These are phyloP conservation scores for Phyllostomus hastatus DNA, from an alignment of 2,113 vertebrate genomes.

Conservation along the genomic window DNA sequence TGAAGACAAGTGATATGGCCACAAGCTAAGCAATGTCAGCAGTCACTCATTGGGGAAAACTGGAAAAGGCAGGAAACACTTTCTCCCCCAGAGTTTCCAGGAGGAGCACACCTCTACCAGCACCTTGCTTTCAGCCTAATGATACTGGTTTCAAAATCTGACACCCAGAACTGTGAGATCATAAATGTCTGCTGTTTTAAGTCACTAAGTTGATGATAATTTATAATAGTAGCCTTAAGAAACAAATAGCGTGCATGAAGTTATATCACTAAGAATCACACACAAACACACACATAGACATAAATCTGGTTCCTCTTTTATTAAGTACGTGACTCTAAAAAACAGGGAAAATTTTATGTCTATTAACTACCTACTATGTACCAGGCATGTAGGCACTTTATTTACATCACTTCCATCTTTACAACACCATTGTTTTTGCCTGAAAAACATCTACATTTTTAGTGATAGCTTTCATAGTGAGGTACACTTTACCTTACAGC, in stretches of 20 bases:
- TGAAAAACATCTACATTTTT: background rate
- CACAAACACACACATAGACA: background rate
- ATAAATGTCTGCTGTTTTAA: background rate
- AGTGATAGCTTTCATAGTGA: background rate
- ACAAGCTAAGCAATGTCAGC: background rate
- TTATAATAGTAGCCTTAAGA: background rate
- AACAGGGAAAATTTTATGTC: background rate
- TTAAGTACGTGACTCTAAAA: background rate
- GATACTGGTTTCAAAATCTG: background rate
- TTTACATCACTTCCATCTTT: background rate
- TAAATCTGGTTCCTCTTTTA: background rate
- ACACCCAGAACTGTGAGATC: background rate
- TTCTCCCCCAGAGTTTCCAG: background rate
- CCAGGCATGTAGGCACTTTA: background rate
- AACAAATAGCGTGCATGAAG: background rate
- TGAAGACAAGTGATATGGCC: background rate
- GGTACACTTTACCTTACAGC: background rate
- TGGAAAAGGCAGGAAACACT: background rate
- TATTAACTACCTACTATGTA: background rate
- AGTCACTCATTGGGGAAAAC: background rate
- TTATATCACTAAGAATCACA: background rate
- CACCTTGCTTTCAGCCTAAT: background rate
- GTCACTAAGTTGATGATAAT: background rate
- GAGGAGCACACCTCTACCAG: background rate
- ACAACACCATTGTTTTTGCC: background rate